A percentile compares a stretch with the other conserved stretches of the same genome.
Conservation (phyloP, 2,888 invertebrate genomes). For the Esperia sulphurella region DNA sequence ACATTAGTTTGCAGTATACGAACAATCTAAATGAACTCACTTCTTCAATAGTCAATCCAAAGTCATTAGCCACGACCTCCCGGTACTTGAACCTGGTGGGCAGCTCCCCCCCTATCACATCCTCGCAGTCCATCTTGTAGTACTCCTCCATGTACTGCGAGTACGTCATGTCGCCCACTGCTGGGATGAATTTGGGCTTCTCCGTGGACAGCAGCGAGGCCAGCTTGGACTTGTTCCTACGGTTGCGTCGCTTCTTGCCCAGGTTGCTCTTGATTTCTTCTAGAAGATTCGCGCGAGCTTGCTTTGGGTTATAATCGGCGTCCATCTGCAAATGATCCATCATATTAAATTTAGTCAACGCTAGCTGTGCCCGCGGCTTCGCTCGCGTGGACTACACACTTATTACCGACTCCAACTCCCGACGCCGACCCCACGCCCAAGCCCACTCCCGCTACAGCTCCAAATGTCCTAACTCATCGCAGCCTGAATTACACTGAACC, state of each 20-base stretch:
- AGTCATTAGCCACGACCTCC: constrained; percentile 92
- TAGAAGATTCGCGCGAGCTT: constrained; percentile 69
- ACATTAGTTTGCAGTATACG: no score
- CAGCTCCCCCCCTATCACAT: constrained; percentile 93
- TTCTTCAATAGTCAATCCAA: constrained; percentile 94
- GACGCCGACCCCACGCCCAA: no score
- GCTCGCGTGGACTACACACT: no score
- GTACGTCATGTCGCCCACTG: constrained; percentile 83
- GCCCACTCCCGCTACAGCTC: no score
- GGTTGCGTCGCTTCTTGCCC: constrained; percentile 79
- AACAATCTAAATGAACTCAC: constrained; percentile 59
- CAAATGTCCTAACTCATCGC: no score
- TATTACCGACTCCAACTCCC: no score
- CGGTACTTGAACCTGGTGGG: constrained; percentile 96
- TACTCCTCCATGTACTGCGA: constrained; percentile 96
- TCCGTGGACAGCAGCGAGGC: constrained; percentile 84
- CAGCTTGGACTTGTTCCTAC: constrained; percentile 86
- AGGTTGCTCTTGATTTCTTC: constrained; percentile 74
- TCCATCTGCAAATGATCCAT: constrained; percentile 84
- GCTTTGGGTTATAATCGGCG: constrained; percentile 87
- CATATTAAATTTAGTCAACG: no score
- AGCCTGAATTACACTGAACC: no score
- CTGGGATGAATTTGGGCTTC: constrained; percentile 92
- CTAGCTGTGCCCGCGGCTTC: no score
- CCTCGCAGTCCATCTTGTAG: constrained; percentile 96